Evolutionary conservation across 2,113 vertebrate genomes (phyloP).

Genomic region (Ceuthmochares aereus): DNA sequence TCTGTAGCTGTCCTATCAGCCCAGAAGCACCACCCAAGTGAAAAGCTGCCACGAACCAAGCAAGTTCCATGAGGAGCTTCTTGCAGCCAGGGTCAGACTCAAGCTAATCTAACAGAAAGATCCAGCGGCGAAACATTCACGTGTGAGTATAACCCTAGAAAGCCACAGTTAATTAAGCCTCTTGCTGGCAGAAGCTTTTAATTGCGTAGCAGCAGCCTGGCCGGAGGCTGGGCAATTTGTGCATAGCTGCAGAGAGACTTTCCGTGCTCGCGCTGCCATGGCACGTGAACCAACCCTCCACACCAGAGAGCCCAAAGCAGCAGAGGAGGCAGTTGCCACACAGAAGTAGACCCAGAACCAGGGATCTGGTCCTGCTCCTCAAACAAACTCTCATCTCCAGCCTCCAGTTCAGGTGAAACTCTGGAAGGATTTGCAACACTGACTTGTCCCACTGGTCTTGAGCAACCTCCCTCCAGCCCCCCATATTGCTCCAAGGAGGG

Average conservation of each 20-base stretch:
- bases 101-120: background rate
- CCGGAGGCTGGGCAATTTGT: accelerated
- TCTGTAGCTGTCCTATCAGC: background rate
- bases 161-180: slow-evolving; percentile 60
- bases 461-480: background rate
- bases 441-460: background rate
- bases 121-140: background rate
- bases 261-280: accelerated
- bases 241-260: background rate
- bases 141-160: background rate
- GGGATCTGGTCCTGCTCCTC: background rate
- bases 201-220: background rate
- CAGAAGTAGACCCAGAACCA: background rate
- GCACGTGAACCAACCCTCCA: accelerated
- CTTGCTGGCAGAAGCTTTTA: slow-evolving; percentile 43
- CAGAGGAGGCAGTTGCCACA: background rate
- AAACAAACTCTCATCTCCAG: background rate
- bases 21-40: background rate
- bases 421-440: background rate
- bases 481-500: accelerated
- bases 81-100: background rate
- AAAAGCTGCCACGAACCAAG: background rate
- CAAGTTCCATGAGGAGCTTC: background rate
- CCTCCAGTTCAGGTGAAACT: background rate
- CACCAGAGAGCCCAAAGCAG: background rate